Percentiles rank a stretch among this genome's conserved stretches.
These are phyloP conservation scores for Patella depressa DNA, from an alignment of 2,888 invertebrate genomes.

Conservation along the genomic window DNA sequence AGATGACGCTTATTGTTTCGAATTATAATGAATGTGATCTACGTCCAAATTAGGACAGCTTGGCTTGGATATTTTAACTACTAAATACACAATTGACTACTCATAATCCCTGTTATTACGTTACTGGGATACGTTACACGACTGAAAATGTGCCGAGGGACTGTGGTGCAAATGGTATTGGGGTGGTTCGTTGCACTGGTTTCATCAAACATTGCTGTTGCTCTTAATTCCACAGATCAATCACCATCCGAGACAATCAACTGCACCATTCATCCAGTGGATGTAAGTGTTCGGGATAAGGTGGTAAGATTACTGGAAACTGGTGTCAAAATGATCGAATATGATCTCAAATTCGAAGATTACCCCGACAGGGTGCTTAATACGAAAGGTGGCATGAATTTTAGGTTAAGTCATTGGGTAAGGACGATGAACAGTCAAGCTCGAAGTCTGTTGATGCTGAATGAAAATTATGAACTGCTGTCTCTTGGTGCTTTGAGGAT, in stretches of 20 bases:
- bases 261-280: neutral
- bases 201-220: no score
- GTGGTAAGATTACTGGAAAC: neutral
- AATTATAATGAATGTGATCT: no score
- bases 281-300: neutral
- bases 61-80: no score
- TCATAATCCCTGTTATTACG: no score
- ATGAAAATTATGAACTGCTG: conserved; percentile 57
- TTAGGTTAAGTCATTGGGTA: conserved; percentile 43
- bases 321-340: neutral
- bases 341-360: neutral
- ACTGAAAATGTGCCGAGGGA: no score
- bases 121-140: no score
- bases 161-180: no score
- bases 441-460: conserved; percentile 54
- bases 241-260: neutral
- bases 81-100: no score
- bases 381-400: neutral
- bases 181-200: no score
- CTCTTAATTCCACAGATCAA: no score
- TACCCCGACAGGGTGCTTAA: neutral
- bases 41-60: no score
- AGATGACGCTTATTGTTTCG: no score
- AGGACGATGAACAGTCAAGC: conserved; percentile 54
- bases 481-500: conserved; percentile 54